These are phyloP conservation scores for Synchiropus splendidus DNA, from an alignment of 2,113 vertebrate species.

Conservation along the genomic window DNA sequence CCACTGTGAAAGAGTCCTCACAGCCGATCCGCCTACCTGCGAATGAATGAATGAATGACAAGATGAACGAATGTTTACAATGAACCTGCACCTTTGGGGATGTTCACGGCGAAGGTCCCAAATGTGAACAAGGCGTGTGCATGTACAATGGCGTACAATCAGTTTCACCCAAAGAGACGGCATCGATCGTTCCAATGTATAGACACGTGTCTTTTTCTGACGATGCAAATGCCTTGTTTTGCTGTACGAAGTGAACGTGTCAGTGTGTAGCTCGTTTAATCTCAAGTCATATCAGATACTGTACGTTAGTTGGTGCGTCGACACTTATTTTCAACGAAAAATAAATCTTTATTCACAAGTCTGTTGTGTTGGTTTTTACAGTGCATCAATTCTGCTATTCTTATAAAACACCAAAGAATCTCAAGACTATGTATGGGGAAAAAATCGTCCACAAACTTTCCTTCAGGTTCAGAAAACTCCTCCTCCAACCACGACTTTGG, in stretches of 20 bases:
- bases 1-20: constrained; percentile 41
- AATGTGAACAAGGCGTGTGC: constrained; percentile 43
- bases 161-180: constrained; percentile 46
- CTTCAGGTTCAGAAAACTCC: too few relatives aligned
- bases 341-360: constrained; percentile 61
- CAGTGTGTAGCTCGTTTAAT: constrained; percentile 45
- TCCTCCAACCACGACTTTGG: background rate
- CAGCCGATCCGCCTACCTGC: constrained; percentile 28
- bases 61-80: constrained; percentile 46
- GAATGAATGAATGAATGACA: constrained; percentile 53
- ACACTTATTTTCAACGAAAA: constrained; percentile 63
- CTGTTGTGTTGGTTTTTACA: constrained; percentile 8
- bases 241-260: constrained; percentile 39
- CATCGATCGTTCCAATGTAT: constrained; percentile 10
- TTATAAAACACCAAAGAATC: too few relatives aligned
- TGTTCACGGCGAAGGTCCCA: constrained; percentile 28
- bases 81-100: constrained; percentile 38
- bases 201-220: constrained; percentile 35
- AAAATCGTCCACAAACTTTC: too few relatives aligned
- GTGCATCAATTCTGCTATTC: too few relatives aligned
- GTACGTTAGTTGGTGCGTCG: constrained; percentile 41
- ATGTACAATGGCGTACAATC: constrained; percentile 30
- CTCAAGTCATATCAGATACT: constrained; percentile 33
- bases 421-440: too few relatives aligned
- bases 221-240: constrained; percentile 52